A percentile compares a stretch with the other conserved stretches of the same genome.
These are phyloP conservation scores for Ephydatia muelleri DNA, from an alignment of 37 sponge, comb jelly and placozoan genomes.

Conservation along the genomic window DNA sequence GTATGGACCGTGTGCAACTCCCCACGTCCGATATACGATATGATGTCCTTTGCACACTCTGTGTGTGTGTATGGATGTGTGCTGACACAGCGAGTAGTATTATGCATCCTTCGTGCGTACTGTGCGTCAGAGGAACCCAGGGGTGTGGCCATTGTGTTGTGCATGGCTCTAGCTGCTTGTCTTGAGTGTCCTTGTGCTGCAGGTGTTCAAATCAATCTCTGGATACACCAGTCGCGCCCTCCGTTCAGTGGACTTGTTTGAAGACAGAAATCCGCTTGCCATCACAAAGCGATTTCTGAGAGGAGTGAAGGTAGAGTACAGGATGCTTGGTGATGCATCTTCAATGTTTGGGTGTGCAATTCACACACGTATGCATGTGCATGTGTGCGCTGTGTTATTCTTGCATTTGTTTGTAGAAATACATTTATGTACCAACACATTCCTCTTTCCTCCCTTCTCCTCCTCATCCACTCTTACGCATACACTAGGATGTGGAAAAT, in stretches of 20 bases:
- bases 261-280: slow-evolving; percentile 52
- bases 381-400: not conserved
- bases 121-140: no score
- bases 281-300: slow-evolving; percentile 84
- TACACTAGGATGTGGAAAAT: slow-evolving; percentile 87
- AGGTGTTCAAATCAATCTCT: slow-evolving; percentile 71
- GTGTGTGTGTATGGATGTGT: no score
- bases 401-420: not conserved
- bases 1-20: no score
- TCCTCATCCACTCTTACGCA: not conserved
- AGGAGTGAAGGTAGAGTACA: slow-evolving; percentile 77
- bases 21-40: no score
- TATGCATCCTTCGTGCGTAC: no score
- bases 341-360: not conserved
- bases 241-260: slow-evolving; percentile 81
- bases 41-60: no score
- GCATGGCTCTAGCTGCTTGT: no score
- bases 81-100: no score
- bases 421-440: not conserved
- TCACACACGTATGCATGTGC: not conserved
- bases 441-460: not conserved
- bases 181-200: slow-evolving; percentile 5
- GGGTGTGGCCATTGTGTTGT: no score
- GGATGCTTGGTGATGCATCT: no score
- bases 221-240: slow-evolving; percentile 66